phyloP scores from a whole-genome alignment of 2,888 invertebrate species.

The Zeuzera pyrina region DNA sequence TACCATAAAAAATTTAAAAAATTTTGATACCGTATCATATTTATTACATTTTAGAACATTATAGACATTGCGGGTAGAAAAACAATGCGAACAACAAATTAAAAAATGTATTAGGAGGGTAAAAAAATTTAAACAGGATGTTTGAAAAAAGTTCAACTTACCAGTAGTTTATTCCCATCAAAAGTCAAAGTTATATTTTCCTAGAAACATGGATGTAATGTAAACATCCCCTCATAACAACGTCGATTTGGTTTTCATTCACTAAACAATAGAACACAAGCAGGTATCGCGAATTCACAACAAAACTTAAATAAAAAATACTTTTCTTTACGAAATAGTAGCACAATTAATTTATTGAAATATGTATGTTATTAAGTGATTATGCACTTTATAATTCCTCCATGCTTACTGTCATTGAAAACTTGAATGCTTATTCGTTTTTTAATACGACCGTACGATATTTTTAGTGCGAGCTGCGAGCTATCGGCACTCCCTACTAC shows the following conservation, averaged over 20 bases:
- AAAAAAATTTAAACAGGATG: too few relatives aligned
- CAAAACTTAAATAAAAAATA: conserved; percentile 14
- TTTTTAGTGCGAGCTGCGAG: conserved; percentile 43
- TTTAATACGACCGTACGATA: conserved; percentile 30
- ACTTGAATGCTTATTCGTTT: conserved; percentile 27
- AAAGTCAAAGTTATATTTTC: conserved; percentile 40
- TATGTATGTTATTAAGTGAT: conserved; percentile 6
- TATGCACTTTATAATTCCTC: conserved; percentile 20
- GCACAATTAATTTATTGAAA: too few relatives aligned
- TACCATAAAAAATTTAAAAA: too few relatives aligned
- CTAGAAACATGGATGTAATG: conserved; percentile 35
- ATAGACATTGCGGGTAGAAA: too few relatives aligned
- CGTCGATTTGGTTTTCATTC: conserved; percentile 37
- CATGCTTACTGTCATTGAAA: conserved; percentile 35
- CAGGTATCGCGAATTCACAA: conserved; percentile 45
- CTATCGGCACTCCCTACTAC: conserved; percentile 22
- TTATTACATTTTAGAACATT: too few relatives aligned
- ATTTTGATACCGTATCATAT: too few relatives aligned
- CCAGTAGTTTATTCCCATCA: conserved; percentile 57
- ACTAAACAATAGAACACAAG: conserved; percentile 51
- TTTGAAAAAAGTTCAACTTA: conserved; percentile 36
- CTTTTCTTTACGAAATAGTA: too few relatives aligned
- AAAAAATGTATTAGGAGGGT: too few relatives aligned
- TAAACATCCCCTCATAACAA: conserved; percentile 58
- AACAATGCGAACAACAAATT: too few relatives aligned